A percentile compares a stretch with the other conserved stretches of the same genome.
These are phyloP conservation scores for Xiphorhynchus elegans DNA, from an alignment of 2,113 vertebrate genomes.

Conservation along the genomic window DNA sequence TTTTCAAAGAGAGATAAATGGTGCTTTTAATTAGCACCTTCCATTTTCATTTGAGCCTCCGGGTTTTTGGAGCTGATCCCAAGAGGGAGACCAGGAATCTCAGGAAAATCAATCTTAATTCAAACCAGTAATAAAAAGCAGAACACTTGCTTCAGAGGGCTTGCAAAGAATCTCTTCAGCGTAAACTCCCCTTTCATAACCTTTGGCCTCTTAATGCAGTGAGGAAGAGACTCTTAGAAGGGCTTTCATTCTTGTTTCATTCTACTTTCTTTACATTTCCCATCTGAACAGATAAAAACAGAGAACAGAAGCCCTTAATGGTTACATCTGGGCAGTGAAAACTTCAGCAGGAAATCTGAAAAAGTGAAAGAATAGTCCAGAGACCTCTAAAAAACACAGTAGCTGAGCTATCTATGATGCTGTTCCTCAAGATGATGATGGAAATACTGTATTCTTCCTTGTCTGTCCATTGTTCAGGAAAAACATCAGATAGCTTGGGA, in stretches of 20 bases:
- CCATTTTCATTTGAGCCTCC: constrained; percentile 68
- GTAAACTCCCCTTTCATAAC: constrained; percentile 44
- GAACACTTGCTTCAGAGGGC: constrained; percentile 53
- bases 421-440: neutral
- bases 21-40: constrained; percentile 75
- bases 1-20: constrained; percentile 69
- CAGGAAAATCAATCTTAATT: constrained; percentile 78
- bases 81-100: constrained; percentile 44
- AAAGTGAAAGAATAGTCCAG: neutral
- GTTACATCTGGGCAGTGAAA: neutral
- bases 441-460: neutral
- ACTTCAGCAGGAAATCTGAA: neutral
- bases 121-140: constrained; percentile 72
- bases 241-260: neutral
- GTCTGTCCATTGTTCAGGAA: neutral
- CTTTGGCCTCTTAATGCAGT: constrained; percentile 52
- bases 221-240: constrained; percentile 16
- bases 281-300: neutral
- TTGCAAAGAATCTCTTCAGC: constrained; percentile 43
- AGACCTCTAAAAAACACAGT: neutral
- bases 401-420: neutral
- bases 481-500: neutral
- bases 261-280: neutral
- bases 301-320: neutral
- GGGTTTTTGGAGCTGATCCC: constrained; percentile 55